phyloP scores from a whole-genome alignment of 2,888 invertebrate species.

The Aphodius granarius region DNA sequence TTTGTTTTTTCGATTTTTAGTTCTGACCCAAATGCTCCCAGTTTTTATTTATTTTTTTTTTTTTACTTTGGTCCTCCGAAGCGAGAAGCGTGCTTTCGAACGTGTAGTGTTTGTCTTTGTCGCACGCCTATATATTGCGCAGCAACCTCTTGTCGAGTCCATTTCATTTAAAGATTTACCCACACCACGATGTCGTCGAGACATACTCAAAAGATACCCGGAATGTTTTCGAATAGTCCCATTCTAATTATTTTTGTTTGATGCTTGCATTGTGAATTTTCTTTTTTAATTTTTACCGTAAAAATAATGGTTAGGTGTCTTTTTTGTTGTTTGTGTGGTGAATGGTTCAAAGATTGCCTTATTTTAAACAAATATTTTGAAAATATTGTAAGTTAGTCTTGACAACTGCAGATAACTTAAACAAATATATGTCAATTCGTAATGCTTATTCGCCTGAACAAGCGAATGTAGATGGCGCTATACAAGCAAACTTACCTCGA shows the following conservation, averaged over 20 bases:
- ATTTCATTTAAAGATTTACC: constrained; percentile 42
- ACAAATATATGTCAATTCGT: no score
- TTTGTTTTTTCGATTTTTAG: constrained; percentile 22
- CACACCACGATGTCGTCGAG: not conserved
- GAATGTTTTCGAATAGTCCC: not conserved
- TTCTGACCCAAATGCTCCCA: not conserved
- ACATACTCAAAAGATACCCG: not conserved
- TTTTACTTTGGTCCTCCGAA: constrained; percentile 12
- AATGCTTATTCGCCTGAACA: no score
- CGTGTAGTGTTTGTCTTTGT: constrained; percentile 28
- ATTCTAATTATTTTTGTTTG: not conserved
- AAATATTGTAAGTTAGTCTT: no score
- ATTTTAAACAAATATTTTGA: not conserved
- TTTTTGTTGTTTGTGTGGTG: not conserved
- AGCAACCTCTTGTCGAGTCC: constrained; percentile 32
- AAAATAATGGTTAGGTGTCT: constrained; percentile 1
- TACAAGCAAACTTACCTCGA: no score
- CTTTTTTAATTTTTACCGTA: not conserved
- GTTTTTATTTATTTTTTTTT: constrained; percentile 27
- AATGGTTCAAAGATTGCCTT: not conserved
- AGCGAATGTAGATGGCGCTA: no score
- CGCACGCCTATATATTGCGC: constrained; percentile 28
- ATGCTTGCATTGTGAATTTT: not conserved
- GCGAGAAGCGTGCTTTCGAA: constrained; percentile 27
- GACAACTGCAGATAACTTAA: no score